Conservation (phyloP, 2,113 vertebrate genomes). For the Phyllostomus discolor region DNA sequence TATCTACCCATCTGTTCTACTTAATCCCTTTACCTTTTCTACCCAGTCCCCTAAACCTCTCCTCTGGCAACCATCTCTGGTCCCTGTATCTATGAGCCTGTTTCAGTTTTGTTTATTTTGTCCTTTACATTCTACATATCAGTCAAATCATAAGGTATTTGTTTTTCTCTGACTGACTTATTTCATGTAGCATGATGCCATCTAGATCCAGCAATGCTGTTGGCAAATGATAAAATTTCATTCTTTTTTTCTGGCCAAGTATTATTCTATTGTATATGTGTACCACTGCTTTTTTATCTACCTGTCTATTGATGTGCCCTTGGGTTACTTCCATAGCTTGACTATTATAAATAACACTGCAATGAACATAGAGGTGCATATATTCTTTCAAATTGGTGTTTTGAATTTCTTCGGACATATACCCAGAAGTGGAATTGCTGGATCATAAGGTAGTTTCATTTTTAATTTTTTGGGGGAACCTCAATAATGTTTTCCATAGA, state of each 20-base stretch:
- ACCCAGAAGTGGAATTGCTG: background rate
- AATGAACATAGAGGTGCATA: background rate
- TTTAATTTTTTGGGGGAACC: background rate
- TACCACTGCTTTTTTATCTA: background rate
- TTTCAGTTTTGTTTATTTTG: background rate
- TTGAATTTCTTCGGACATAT: background rate
- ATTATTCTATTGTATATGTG: background rate
- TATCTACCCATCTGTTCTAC: background rate
- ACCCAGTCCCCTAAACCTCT: background rate
- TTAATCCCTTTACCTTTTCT: background rate
- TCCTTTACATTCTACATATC: background rate
- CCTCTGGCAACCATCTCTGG: background rate
- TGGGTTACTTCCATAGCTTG: background rate
- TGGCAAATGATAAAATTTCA: background rate
- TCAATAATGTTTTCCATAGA: background rate
- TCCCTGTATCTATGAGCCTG: background rate
- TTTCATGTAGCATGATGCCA: background rate
- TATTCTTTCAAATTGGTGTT: background rate
- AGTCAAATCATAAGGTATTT: background rate
- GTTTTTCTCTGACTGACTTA: background rate
- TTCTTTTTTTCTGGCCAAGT: background rate
- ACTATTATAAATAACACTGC: background rate
- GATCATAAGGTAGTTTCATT: background rate
- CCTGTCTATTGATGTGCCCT: background rate
- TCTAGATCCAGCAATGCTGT: background rate